A percentile compares a stretch with the other conserved stretches of the same genome.
These are phyloP conservation scores for Spinus olivaceus DNA, from an alignment of 2,797 vertebrate genomes.

Conservation along the genomic window DNA sequence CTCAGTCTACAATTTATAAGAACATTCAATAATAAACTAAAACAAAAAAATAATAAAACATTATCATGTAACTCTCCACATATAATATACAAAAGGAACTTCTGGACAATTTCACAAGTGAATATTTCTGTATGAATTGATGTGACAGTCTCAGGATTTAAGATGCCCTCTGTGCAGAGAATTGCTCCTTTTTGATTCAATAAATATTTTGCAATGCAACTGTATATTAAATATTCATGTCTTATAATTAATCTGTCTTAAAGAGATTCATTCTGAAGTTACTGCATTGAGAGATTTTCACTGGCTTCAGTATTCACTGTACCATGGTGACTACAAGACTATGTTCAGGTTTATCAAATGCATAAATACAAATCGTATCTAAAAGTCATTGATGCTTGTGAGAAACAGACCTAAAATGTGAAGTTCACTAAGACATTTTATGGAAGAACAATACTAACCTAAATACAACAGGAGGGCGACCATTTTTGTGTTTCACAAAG, in stretches of 20 bases:
- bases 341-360: not conserved
- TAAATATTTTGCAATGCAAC: not conserved
- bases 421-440: not conserved
- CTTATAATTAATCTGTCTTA: not conserved
- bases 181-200: not conserved
- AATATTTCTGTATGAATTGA: not conserved
- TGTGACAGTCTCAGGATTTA: not conserved
- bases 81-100: not conserved
- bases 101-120: not conserved
- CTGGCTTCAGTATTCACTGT: not conserved
- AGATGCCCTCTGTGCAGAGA: not conserved
- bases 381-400: not conserved
- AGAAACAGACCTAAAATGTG: not conserved
- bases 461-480: constrained; percentile 87
- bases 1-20: not conserved
- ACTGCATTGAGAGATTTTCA: not conserved
- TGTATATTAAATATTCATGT: not conserved
- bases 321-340: accelerated
- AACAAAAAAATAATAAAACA: not conserved
- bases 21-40: not conserved
- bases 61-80: not conserved
- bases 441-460: constrained; percentile 74
- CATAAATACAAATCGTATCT: not conserved
- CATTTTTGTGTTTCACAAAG: constrained; percentile 95
- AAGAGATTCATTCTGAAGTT: not conserved